These are phyloP conservation scores for Macrophya annulata DNA, from an alignment of 2,888 invertebrate genomes.

Conservation along the genomic window DNA sequence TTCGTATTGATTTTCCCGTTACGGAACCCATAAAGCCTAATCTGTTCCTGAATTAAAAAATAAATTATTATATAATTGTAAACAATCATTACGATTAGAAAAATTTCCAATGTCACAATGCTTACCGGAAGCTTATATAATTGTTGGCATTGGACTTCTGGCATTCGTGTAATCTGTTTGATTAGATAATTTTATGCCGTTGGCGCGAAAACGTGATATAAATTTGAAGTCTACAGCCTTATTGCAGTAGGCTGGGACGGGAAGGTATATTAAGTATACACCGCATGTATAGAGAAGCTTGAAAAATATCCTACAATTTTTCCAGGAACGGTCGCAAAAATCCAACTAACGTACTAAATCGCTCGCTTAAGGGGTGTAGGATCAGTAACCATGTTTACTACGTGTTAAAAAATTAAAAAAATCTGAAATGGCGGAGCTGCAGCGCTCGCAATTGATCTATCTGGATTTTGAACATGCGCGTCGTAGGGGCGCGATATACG, in stretches of 20 bases:
- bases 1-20: background rate
- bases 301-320: background rate
- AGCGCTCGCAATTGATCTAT: constrained; percentile 12
- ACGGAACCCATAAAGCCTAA: background rate
- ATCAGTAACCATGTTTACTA: too few species aligned
- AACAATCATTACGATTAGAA: background rate
- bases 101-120: background rate
- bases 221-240: too few species aligned
- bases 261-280: too few species aligned
- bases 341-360: too few species aligned
- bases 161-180: background rate
- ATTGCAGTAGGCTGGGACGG: too few species aligned
- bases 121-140: background rate
- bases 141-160: background rate
- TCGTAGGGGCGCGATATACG: background rate
- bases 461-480: constrained; percentile 21
- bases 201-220: too few species aligned
- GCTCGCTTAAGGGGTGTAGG: too few species aligned
- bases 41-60: background rate
- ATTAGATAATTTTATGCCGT: too few species aligned
- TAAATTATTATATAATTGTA: background rate
- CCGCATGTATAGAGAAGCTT: too few species aligned
- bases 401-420: too few species aligned
- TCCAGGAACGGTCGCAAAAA: background rate
- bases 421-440: constrained; percentile 2